These are phyloP conservation scores for Lerema accius DNA, from an alignment of 1,140 invertebrate species.

Conservation along the genomic window DNA sequence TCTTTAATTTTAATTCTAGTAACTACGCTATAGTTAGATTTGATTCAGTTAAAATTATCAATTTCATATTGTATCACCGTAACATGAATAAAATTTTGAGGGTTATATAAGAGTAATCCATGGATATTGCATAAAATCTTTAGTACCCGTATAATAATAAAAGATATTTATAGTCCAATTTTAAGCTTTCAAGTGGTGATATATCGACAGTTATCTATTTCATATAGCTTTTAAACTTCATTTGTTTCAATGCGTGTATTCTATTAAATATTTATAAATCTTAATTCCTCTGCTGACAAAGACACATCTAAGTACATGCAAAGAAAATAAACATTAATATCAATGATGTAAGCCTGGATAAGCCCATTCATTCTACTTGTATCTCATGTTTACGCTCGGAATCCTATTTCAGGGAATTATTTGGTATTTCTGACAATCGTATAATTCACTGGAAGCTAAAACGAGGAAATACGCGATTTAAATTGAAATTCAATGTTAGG, in stretches of 20 bases:
- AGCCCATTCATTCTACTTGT: constrained; percentile 9
- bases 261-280: background rate
- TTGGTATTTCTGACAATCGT: constrained; percentile 18
- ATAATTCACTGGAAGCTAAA: background rate
- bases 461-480: constrained; percentile 2
- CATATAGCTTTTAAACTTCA: too few relatives aligned
- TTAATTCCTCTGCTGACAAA: constrained; percentile 8
- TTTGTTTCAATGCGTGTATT: background rate
- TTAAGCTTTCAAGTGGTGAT: too few relatives aligned
- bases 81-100: too few relatives aligned
- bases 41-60: too few relatives aligned
- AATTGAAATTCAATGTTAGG: background rate
- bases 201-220: too few relatives aligned
- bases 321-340: constrained; percentile 26
- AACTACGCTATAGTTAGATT: too few relatives aligned
- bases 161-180: too few relatives aligned
- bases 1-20: background rate
- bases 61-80: too few relatives aligned
- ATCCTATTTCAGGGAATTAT: background rate
- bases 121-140: too few relatives aligned
- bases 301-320: background rate
- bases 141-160: too few relatives aligned
- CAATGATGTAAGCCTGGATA: constrained; percentile 24
- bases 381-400: constrained; percentile 1
- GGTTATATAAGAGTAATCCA: too few relatives aligned